phyloP scores from a whole-genome alignment of 1,140 invertebrate species.

The Aethina tumida region DNA sequence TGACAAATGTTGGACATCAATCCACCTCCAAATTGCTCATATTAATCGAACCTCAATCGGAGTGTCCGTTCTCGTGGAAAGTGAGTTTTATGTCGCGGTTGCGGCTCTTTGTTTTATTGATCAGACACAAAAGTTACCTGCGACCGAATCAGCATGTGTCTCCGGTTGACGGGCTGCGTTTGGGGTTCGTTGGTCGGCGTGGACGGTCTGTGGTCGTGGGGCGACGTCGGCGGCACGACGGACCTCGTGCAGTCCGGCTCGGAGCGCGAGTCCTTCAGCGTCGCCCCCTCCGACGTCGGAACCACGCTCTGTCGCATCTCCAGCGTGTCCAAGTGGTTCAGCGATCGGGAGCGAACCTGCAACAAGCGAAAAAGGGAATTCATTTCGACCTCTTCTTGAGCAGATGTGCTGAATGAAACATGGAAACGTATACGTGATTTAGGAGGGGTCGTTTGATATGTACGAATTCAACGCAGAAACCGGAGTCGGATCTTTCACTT shows the following conservation, averaged over 20 bases:
- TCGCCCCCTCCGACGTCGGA: slow-evolving; percentile 17
- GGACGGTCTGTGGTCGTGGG: slow-evolving; percentile 19
- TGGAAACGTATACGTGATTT: too few species aligned
- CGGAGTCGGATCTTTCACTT: too few species aligned
- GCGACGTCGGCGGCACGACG: slow-evolving; percentile 22
- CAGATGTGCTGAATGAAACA: too few species aligned
- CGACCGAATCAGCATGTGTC: slow-evolving; percentile 48
- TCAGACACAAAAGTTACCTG: slow-evolving; percentile 47
- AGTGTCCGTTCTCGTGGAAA: too few species aligned
- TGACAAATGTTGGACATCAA: too few species aligned
- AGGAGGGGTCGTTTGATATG: too few species aligned
- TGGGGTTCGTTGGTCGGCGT: slow-evolving; percentile 18
- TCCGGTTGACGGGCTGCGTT: slow-evolving; percentile 16
- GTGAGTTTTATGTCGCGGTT: too few species aligned
- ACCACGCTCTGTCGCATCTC: slow-evolving; percentile 45
- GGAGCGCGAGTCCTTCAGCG: slow-evolving; percentile 35
- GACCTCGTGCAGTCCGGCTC: slow-evolving; percentile 35
- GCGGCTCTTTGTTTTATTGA: too few species aligned
- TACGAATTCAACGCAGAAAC: too few species aligned
- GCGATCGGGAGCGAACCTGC: slow-evolving; percentile 51
- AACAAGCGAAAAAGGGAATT: slow-evolving; percentile 24
- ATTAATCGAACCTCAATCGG: too few species aligned
- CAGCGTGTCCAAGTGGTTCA: slow-evolving; percentile 52
- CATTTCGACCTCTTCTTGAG: too few species aligned
- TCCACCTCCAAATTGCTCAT: too few species aligned